These are phyloP conservation scores for Zapornia atra DNA, from an alignment of 2,113 vertebrate species.

Conservation along the genomic window DNA sequence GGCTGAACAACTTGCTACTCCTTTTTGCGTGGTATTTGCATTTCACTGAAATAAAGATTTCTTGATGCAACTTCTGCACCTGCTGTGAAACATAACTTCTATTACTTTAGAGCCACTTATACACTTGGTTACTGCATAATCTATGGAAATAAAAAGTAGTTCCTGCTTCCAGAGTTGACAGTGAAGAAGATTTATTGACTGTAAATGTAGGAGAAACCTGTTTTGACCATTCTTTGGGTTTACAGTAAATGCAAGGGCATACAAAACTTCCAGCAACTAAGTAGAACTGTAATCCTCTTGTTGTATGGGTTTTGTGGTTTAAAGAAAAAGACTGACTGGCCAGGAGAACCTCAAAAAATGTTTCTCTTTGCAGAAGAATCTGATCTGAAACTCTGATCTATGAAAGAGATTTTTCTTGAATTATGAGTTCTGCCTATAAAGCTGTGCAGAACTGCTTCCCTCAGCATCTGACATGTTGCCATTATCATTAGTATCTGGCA, in stretches of 20 bases:
- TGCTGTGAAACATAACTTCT: neutral
- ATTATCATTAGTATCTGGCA: neutral
- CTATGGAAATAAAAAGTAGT: neutral
- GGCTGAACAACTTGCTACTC: neutral
- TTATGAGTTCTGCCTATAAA: neutral
- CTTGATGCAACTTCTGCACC: neutral
- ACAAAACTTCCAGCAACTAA: neutral
- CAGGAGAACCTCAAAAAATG: neutral
- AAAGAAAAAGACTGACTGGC: neutral
- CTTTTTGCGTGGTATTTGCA: neutral
- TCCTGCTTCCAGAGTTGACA: neutral
- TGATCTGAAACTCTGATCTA: neutral
- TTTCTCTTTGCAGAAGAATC: neutral
- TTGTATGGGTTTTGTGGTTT: neutral
- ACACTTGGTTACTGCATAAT: neutral
- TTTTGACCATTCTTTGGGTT: neutral
- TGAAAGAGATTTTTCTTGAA: neutral
- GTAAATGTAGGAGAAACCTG: neutral
- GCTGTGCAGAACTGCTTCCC: neutral
- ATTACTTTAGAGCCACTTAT: neutral
- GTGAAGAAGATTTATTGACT: neutral
- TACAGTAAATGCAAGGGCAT: neutral
- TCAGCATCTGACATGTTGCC: neutral
- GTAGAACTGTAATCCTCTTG: neutral
- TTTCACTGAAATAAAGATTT: constrained; percentile 10